Evolutionary conservation across 2,113 vertebrate species (phyloP).

Genomic region (Donacobius atricapilla): DNA sequence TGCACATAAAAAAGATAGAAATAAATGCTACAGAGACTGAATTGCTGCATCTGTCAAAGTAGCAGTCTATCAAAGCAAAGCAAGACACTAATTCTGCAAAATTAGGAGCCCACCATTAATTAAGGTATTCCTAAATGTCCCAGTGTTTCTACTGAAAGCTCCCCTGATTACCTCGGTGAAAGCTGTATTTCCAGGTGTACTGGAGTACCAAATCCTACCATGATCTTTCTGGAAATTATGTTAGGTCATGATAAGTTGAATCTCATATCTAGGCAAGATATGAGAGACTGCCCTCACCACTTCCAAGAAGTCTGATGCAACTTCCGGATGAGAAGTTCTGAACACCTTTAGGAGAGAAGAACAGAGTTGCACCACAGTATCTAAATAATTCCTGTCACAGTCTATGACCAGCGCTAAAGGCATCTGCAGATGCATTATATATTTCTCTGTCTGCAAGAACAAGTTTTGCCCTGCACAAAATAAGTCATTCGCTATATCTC

Average conservation of each 20-base stretch:
- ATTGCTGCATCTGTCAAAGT: neutral
- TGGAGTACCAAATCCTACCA: neutral
- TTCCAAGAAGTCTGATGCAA: neutral
- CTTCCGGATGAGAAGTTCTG: neutral
- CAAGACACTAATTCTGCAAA: neutral
- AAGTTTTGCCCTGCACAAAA: neutral
- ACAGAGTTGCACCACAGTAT: neutral
- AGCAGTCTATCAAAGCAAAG: neutral
- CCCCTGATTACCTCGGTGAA: neutral
- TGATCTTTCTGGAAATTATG: fast-evolving
- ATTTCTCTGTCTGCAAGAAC: neutral
- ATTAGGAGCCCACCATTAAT: neutral
- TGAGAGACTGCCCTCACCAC: neutral
- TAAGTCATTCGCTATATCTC: neutral
- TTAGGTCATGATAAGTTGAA: neutral
- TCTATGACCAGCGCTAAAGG: neutral
- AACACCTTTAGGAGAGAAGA: neutral
- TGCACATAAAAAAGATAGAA: neutral
- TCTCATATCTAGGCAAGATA: neutral
- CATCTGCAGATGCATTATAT: neutral
- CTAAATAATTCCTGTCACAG: neutral
- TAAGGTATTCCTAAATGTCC: neutral
- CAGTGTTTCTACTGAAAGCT: neutral
- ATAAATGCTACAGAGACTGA: neutral
- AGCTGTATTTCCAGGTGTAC: neutral